These are phyloP conservation scores for Porites rus DNA, from an alignment of 92 coral and sea anemone genomes.

Conservation along the genomic window DNA sequence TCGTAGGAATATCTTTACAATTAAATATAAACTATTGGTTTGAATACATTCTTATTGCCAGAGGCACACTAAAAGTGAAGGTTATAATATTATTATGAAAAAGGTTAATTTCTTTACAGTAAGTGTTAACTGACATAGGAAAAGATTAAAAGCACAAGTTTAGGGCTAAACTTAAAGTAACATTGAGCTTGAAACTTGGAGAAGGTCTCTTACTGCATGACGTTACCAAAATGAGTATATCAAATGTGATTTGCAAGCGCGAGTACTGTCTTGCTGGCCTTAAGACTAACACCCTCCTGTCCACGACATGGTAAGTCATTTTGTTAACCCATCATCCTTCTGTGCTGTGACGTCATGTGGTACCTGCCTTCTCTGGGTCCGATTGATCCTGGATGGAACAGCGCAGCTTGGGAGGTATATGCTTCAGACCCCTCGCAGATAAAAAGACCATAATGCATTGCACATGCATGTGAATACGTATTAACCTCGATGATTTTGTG, in stretches of 20 bases:
- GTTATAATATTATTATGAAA: too few species aligned
- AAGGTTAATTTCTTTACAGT: too few species aligned
- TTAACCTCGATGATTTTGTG: background rate
- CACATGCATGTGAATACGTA: background rate
- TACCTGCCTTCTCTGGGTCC: conserved; percentile 50
- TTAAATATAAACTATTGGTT: background rate
- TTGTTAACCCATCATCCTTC: conserved; percentile 14
- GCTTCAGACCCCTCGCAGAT: conserved; percentile 59
- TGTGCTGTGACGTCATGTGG: conserved; percentile 52
- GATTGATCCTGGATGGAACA: conserved; percentile 49
- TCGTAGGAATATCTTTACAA: background rate
- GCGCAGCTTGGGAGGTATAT: conserved; percentile 41
- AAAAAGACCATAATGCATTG: conserved; percentile 11
- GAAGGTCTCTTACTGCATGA: conserved; percentile 53
- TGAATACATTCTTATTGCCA: too few species aligned
- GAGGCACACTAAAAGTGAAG: too few species aligned
- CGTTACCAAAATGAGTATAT: conserved; percentile 33
- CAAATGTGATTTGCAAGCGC: background rate
- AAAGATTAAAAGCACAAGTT: too few species aligned
- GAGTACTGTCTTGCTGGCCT: too few species aligned
- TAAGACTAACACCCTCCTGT: background rate
- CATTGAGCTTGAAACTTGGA: conserved; percentile 30
- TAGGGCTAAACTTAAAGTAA: background rate
- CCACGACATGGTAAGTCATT: conserved; percentile 23
- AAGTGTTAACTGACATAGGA: background rate